Base-by-base conservation (phyloP, 2,888 invertebrate genomes). In the Campoplex nolae region DNA sequence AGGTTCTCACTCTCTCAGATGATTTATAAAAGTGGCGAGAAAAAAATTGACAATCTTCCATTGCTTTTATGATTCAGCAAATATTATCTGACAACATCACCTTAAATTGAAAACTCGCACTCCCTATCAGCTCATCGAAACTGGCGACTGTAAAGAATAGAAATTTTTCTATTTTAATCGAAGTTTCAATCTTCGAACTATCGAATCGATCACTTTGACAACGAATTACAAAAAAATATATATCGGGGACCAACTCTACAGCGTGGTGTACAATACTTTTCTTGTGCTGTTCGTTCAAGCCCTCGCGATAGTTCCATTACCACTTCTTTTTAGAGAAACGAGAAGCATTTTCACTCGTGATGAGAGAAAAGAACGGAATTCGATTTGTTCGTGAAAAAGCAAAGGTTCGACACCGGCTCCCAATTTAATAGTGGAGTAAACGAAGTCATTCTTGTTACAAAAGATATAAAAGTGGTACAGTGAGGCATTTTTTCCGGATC, bases 121-220 rank as follows among this genome's bases (percentile, higher is more conserved):
- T 78, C 28, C 38, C 23, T 16, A 28, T 18, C 7, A 45, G 35
- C 42, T 54, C 38, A 70, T 70, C 42, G 51, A 68, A 85, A 81
- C 65, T 56, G 4, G n/a, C 23, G 56, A 38, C 3, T 62, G 62
- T 82, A 82, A 48, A 74, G 83, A 84, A 85, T 83, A 58, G 78
- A 89, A 91, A 87, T 90, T 91, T 90, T 88, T 87, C 89, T 88
- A 91, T 89, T 83, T 86, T 89, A 88, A 91, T 88, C 83, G 90
- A 90, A 90, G 88, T 90, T 90, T 88, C 85, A 84, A 35, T 54
- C 32, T 79, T 65, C 58, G 62, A 68, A 65, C 75, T 70, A 75
- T 65, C 62, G 23, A 75, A 54, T 42, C 62, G 56, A 54, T 78
- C 73, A 32, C 75, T 42, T 75, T 32, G 54, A 83, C 74, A 18